Base-by-base conservation (phyloP, 1,140 invertebrate species). In the Orchesella cincta region DNA sequence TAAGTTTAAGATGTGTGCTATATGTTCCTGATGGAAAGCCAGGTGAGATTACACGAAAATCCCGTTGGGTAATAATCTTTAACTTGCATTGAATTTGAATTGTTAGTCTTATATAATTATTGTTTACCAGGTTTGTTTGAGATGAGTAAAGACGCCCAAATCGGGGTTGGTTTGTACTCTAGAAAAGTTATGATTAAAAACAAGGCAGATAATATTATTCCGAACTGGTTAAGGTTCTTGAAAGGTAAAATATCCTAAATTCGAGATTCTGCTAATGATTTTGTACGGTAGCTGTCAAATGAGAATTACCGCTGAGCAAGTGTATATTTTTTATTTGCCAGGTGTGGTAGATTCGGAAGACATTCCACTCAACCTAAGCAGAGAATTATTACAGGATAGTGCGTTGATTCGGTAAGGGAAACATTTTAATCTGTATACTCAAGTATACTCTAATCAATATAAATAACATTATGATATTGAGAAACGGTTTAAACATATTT, bases 281-380 rank as follows among this genome's bases (percentile, higher is more conserved):
- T n/a, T n/a, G n/a, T n/a, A n/a, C n/a, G n/a, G n/a, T n/a, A n/a
- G n/a, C n/a, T n/a, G n/a, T n/a, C n/a, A n/a, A 82, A 84, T 73
- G 72, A 71, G 3, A 12, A 14, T 33, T 33, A 12, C 3, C 23
- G 16, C 72, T 16, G 20, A 39, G 83, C 26, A 31, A 33, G 62
- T 64, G 52, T 73, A 54, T 76, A 79, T 75, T 76, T 78, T 77
- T 79, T 76, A 64, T 85, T 84, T 29, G 29, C 35, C 81, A 91
- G 92, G 97, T 84, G 96, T 98, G 31, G 94, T 98, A 12, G 97
- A 98, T 87, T 97, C 94, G 5, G 97, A 98, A 88, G 97, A 99
- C 84, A 98, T 99, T 88, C 97, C 97, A 14, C 87, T 99, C 26
- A 98, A 99, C 90, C 88, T 99, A 54, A 98, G 95, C 83, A 88